Conservation (phyloP, 2,113 vertebrate genomes). For the Cavia aperea region DNA sequence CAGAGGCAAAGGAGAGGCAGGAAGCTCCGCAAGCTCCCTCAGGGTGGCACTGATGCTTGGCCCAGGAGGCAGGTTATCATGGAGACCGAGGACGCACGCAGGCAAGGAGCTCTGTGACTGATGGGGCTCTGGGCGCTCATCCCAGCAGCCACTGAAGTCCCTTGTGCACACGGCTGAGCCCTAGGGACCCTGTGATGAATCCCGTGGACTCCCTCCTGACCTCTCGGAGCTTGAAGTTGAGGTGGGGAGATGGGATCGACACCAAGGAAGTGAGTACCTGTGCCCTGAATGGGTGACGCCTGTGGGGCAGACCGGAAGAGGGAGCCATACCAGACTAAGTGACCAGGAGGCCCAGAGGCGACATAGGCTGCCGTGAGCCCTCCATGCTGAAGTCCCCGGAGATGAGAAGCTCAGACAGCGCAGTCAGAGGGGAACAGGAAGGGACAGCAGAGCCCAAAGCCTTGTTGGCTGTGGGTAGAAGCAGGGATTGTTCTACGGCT, state of each 20-base stretch:
- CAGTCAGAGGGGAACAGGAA: neutral
- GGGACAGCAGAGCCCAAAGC: no score
- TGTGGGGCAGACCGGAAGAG: fast-evolving
- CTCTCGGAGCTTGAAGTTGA: neutral
- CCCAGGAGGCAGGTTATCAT: neutral
- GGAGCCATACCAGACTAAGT: neutral
- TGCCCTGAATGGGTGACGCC: fast-evolving
- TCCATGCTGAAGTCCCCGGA: neutral
- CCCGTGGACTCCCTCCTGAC: neutral
- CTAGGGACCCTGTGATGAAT: fast-evolving
- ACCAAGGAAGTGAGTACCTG: neutral
- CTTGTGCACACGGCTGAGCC: no score
- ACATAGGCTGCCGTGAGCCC: neutral
- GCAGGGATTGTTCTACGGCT: no score
- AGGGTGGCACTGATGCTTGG: neutral
- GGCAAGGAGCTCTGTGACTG: neutral
- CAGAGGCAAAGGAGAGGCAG: neutral
- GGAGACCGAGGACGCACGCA: neutral
- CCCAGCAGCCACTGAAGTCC: neutral
- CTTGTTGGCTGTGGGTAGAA: neutral
- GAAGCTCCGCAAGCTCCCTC: neutral
- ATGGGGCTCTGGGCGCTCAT: neutral
- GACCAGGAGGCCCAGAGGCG: neutral
- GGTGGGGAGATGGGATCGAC: neutral
- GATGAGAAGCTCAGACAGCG: neutral